Conservation (phyloP, 2,888 invertebrate species). For the Acronicta psi region DNA sequence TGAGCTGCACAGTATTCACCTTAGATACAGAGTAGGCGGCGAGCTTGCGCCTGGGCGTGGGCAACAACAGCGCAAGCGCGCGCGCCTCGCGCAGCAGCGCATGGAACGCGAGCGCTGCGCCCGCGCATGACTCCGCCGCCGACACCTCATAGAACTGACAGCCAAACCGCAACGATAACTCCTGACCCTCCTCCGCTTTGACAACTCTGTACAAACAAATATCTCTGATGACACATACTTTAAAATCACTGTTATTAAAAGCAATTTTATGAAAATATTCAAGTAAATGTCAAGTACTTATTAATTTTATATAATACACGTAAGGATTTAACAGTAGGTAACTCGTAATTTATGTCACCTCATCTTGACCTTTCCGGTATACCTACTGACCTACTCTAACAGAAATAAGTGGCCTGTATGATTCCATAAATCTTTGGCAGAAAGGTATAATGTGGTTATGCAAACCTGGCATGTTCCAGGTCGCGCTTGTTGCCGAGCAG, state of each 20-base stretch:
- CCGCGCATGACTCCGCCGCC: slow-evolving; percentile 94
- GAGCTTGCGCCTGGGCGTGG: slow-evolving; percentile 91
- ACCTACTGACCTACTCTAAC: slow-evolving; percentile 31
- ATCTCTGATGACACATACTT: slow-evolving; percentile 1
- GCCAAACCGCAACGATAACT: slow-evolving; percentile 92
- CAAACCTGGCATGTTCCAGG: slow-evolving; percentile 93
- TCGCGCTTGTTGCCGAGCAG: slow-evolving; percentile 95
- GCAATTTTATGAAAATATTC: slow-evolving; percentile 18
- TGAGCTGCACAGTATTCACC: slow-evolving; percentile 73
- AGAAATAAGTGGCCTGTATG: slow-evolving; percentile 3
- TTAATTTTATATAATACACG: slow-evolving; percentile 35
- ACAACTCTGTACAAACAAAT: slow-evolving; percentile 89
- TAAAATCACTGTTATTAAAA: slow-evolving; percentile 24
- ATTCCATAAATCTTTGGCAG: neutral
- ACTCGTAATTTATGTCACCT: slow-evolving; percentile 24
- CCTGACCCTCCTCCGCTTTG: slow-evolving; percentile 94
- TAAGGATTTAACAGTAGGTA: slow-evolving; percentile 22
- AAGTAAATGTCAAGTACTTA: slow-evolving; percentile 40
- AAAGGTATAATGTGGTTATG: slow-evolving; percentile 1
- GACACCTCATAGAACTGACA: slow-evolving; percentile 96
- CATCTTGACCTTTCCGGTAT: slow-evolving; percentile 39
- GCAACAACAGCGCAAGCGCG: slow-evolving; percentile 92
- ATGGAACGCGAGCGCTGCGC: slow-evolving; percentile 94
- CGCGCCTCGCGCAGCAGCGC: slow-evolving; percentile 93
- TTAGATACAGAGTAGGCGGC: slow-evolving; percentile 94